Base-by-base conservation (phyloP, 35 echinoderm and acorn worm genomes). In the Apostichopus californicus region DNA sequence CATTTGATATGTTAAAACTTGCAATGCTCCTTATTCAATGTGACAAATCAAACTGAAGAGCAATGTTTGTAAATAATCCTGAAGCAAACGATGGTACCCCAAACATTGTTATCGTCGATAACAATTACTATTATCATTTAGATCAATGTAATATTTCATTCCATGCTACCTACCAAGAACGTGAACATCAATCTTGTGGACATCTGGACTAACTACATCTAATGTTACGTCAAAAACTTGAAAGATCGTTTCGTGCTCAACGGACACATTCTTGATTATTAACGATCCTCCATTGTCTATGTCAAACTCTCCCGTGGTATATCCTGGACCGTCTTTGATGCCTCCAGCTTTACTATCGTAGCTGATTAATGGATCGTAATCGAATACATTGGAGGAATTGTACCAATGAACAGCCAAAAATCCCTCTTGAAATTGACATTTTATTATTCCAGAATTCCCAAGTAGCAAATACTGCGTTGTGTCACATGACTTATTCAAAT, bases 181-280 rank as follows among this genome's bases (percentile, higher is more conserved):
- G 13, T 64, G 5, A 7, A 64, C 60, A 13, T 5, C 5, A 7
- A 64, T 13, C 5, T 5, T 7, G 13, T 64, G 13, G 60, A 13
- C 60, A 5, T 64, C 60, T 7, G 60, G 60, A 64, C 13, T 13
- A 64, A 7, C 60, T 5, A 7, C 60, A 64, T 64, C 13, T 64
- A 13, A 64, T 7, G 60, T 64, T 7, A 64, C 60, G 5, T 7
- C 60, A 5, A 64, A 13, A 80, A 80, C 25, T 80, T 2, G 20
- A 10, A 80, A 80, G 20, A 52, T 28, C 21, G 4, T 80, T 80
- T 80, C 78, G 78, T 80, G 78, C 34, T 80, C 78, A 10, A 80
- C 18, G 34, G 78, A 80, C 78, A 80, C 78, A 80, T 26, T 6
- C 3, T 80, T 80, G 21, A 80, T 80, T 10, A 80, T 10, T 4